Conservation (phyloP, 2,113 vertebrate species). For the Corythornis madagascariensis region DNA sequence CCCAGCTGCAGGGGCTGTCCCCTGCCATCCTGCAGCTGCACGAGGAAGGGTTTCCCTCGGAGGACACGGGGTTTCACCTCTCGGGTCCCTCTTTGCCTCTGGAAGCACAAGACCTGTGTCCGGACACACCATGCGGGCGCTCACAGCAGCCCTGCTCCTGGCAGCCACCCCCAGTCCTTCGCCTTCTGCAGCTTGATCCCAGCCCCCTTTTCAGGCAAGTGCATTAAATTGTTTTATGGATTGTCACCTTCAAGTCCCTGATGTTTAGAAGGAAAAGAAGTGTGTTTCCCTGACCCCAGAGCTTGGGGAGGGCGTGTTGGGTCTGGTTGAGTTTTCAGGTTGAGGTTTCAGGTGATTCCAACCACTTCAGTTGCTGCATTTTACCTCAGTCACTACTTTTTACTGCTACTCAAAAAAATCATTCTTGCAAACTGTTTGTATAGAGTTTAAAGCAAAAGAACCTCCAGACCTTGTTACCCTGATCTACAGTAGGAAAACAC, state of each 20-base stretch:
- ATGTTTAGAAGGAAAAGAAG: background rate
- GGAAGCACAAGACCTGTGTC: background rate
- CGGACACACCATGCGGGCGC: background rate
- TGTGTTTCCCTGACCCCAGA: background rate
- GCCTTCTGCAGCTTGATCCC: background rate
- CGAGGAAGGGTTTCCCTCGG: background rate
- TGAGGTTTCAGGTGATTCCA: background rate
- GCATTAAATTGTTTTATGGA: background rate
- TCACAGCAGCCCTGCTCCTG: background rate
- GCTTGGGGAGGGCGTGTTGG: too few species aligned
- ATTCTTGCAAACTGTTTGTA: fast-evolving
- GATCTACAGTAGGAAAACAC: background rate
- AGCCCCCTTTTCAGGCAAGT: background rate
- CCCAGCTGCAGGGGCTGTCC: background rate
- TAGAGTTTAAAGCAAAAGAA: background rate
- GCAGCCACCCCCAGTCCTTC: background rate
- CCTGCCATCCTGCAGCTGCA: background rate
- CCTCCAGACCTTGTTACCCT: fast-evolving
- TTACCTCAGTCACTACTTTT: background rate
- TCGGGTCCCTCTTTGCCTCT: background rate
- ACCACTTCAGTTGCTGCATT: fast-evolving
- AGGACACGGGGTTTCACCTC: background rate
- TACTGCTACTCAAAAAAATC: fast-evolving
- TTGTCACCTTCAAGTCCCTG: background rate
- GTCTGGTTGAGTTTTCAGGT: background rate